These are phyloP conservation scores for Hemithea aestivaria DNA, from an alignment of 2,888 invertebrate species.

Conservation along the genomic window DNA sequence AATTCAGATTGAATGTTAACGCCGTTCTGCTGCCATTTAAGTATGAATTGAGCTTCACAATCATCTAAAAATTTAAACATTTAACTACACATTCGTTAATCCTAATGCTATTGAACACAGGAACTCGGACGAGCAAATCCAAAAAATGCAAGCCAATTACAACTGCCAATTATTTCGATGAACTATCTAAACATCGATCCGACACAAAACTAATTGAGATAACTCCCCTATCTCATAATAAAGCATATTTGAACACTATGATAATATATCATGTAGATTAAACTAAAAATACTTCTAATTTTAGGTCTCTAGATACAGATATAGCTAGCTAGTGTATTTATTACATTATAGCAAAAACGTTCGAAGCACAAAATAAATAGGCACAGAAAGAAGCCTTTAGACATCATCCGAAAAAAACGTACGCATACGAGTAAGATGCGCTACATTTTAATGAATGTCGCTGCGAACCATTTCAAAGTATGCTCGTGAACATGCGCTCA, in stretches of 20 bases:
- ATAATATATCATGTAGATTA: constrained; percentile 6
- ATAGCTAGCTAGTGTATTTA: not conserved
- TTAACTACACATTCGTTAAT: constrained; percentile 31
- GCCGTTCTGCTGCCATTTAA: too few species aligned
- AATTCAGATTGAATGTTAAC: too few species aligned
- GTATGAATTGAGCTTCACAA: constrained; percentile 8
- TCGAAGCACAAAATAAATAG: too few species aligned
- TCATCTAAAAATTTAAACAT: constrained; percentile 36
- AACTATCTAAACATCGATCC: constrained; percentile 10
- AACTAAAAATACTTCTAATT: constrained; percentile 27
- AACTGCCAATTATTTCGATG: constrained; percentile 7
- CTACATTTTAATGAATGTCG: too few species aligned
- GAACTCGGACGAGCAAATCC: constrained; percentile 57
- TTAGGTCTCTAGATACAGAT: constrained; percentile 10
- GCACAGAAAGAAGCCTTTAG: too few species aligned
- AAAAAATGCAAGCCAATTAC: constrained; percentile 48
- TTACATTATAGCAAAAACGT: too few species aligned
- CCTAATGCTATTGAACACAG: constrained; percentile 67
- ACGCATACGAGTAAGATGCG: too few species aligned
- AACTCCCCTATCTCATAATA: constrained; percentile 11
- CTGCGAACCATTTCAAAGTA: too few species aligned
- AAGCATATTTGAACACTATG: constrained; percentile 25
- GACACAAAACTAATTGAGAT: constrained; percentile 7
- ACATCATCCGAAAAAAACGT: too few species aligned
- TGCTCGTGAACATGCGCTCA: too few species aligned